phyloP scores from a whole-genome alignment of 2,888 invertebrate species.

The Camptogramma bilineatum region DNA sequence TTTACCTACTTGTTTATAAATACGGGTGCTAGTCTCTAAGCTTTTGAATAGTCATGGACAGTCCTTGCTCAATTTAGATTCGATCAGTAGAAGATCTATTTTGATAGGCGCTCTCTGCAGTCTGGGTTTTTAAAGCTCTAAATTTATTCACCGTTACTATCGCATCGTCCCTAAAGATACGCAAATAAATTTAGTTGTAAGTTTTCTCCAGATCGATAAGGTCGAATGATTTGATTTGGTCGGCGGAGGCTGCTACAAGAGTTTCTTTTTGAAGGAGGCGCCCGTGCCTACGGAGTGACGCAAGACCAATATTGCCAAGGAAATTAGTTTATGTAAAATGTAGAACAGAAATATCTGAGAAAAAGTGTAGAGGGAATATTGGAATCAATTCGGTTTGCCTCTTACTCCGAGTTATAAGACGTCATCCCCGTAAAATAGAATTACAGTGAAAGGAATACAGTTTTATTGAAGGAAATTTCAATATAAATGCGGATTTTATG shows the following conservation, averaged over 20 bases:
- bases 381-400: constrained; percentile 75
- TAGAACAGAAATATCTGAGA: constrained; percentile 80
- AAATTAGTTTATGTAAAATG: constrained; percentile 86
- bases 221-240: constrained; percentile 83
- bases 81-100: neutral
- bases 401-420: constrained; percentile 64
- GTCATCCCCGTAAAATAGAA: constrained; percentile 64
- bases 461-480: constrained; percentile 30
- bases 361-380: constrained; percentile 77
- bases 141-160: constrained; percentile 32
- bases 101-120: neutral
- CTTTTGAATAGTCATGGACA: neutral
- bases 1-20: no score
- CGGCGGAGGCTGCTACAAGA: constrained; percentile 72
- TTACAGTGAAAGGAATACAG: constrained; percentile 51
- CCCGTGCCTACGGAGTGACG: constrained; percentile 81
- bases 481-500: constrained; percentile 27
- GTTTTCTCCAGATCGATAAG: constrained; percentile 80
- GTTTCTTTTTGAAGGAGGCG: constrained; percentile 78
- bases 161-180: constrained; percentile 53
- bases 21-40: no score
- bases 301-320: constrained; percentile 84
- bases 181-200: constrained; percentile 76
- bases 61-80: neutral
- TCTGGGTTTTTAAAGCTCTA: constrained; percentile 13